These are phyloP conservation scores for Drosophila funebris DNA, from an alignment of 1,140 invertebrate species.

Conservation along the genomic window DNA sequence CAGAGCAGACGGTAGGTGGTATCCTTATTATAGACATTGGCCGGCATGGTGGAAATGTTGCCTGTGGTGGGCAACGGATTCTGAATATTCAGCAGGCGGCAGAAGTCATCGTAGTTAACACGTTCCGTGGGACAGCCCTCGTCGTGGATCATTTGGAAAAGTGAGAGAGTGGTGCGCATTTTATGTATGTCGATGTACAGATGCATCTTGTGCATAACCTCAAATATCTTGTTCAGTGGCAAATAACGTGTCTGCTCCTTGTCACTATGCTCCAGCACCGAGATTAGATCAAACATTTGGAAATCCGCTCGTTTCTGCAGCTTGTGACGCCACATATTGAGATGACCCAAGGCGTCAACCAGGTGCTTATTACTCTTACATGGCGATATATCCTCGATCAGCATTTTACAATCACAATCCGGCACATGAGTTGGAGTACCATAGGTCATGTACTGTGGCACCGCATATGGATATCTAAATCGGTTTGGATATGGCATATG, in stretches of 20 bases:
- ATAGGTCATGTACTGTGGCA: constrained; percentile 43
- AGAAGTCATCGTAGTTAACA: constrained; percentile 56
- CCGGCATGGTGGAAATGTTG: constrained; percentile 27
- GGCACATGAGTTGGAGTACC: constrained; percentile 6
- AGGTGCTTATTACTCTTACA: constrained; percentile 24
- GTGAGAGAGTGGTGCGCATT: constrained; percentile 34
- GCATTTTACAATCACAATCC: constrained; percentile 46
- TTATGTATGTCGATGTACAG: constrained; percentile 47
- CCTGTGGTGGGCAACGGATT: constrained; percentile 54
- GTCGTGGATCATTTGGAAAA: constrained; percentile 58
- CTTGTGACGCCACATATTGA: constrained; percentile 56
- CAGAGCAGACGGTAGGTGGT: constrained; percentile 68
- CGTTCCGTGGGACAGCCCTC: constrained; percentile 46
- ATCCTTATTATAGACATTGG: constrained; percentile 37
- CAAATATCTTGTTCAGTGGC: constrained; percentile 34
- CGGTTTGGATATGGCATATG: background rate
- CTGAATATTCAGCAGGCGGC: constrained; percentile 47
- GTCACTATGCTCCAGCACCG: constrained; percentile 49
- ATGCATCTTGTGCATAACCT: constrained; percentile 39
- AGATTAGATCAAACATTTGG: constrained; percentile 46
- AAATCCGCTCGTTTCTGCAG: constrained; percentile 47
- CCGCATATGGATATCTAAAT: constrained; percentile 41
- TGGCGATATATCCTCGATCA: constrained; percentile 50
- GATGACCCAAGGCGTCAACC: constrained; percentile 43
- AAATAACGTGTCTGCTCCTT: constrained; percentile 41